Evolutionary conservation across 2,888 invertebrate species (phyloP).

Genomic region (Drosophila prolongata): DNA sequence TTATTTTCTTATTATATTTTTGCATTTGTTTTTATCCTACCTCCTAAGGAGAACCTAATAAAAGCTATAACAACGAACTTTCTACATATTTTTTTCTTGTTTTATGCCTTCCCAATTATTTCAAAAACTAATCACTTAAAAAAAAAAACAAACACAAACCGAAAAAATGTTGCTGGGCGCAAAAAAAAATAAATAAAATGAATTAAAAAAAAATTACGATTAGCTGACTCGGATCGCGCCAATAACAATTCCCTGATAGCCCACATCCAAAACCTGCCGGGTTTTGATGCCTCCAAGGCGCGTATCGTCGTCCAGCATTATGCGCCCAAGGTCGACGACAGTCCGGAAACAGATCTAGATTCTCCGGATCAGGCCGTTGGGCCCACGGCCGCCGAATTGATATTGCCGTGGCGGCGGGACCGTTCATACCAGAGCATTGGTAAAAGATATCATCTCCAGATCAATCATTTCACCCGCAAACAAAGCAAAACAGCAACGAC

Average conservation of each 20-base stretch:
- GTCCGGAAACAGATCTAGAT: conserved; percentile 80
- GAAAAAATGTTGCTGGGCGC: conserved; percentile 46
- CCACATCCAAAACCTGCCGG: conserved; percentile 89
- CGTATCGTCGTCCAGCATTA: conserved; percentile 89
- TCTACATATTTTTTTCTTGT: conserved; percentile 66
- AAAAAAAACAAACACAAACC: conserved; percentile 45
- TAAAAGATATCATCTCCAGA: conserved; percentile 84
- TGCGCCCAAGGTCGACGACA: conserved; percentile 82
- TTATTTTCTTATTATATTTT: conserved; percentile 23
- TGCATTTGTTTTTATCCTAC: conserved; percentile 21
- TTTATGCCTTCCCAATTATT: conserved; percentile 73
- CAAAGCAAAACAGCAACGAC: conserved; percentile 26
- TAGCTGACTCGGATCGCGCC: conserved; percentile 85
- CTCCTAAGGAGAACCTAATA: conserved; percentile 32
- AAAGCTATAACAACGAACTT: conserved; percentile 68
- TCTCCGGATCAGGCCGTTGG: conserved; percentile 85
- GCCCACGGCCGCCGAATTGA: conserved; percentile 91
- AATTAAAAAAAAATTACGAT: conserved; percentile 37
- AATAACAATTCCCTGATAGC: conserved; percentile 89
- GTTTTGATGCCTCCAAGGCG: conserved; percentile 89
- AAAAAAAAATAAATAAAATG: conserved; percentile 38
- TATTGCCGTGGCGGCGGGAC: conserved; percentile 94
- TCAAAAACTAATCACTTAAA: conserved; percentile 38
- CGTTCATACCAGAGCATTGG: conserved; percentile 90
- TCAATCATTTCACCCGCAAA: conserved; percentile 32